These are phyloP conservation scores for Agrochola litura DNA, from an alignment of 2,888 invertebrate species.

Conservation along the genomic window DNA sequence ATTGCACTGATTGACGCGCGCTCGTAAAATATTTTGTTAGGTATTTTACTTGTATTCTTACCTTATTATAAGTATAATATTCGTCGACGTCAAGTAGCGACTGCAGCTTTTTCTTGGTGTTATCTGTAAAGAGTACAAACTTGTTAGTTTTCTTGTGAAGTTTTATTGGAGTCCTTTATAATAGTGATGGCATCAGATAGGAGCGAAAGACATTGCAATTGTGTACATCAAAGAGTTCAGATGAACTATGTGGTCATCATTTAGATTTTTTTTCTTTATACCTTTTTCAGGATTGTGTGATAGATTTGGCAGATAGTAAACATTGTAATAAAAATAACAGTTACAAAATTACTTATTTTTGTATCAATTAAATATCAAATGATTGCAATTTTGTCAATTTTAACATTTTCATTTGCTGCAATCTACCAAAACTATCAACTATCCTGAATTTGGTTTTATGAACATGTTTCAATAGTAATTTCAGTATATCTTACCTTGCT, in stretches of 20 bases:
- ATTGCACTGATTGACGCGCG: no score
- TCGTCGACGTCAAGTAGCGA: no score
- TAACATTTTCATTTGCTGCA: not conserved
- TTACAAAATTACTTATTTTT: not conserved
- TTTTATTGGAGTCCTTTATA: no score
- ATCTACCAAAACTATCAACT: not conserved
- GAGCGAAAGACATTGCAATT: constrained; percentile 86
- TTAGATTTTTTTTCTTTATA: no score
- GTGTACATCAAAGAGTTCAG: constrained; percentile 79
- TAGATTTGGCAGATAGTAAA: not conserved
- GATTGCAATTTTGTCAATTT: not conserved
- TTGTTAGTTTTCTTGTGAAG: no score
- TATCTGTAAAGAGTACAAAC: no score
- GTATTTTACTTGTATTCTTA: no score
- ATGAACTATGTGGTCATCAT: constrained; percentile 82
- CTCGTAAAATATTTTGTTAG: no score
- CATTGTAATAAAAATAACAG: no score
- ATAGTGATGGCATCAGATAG: constrained; percentile 84
- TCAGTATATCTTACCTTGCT: constrained; percentile 5
- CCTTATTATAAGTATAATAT: no score
- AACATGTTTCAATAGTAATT: not conserved
- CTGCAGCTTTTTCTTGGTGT: no score
- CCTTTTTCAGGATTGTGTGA: not conserved
- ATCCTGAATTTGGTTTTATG: not conserved
- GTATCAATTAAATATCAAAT: not conserved